phyloP scores from a whole-genome alignment of 2,888 invertebrate genomes.

The Sarcophaga caerulescens region DNA sequence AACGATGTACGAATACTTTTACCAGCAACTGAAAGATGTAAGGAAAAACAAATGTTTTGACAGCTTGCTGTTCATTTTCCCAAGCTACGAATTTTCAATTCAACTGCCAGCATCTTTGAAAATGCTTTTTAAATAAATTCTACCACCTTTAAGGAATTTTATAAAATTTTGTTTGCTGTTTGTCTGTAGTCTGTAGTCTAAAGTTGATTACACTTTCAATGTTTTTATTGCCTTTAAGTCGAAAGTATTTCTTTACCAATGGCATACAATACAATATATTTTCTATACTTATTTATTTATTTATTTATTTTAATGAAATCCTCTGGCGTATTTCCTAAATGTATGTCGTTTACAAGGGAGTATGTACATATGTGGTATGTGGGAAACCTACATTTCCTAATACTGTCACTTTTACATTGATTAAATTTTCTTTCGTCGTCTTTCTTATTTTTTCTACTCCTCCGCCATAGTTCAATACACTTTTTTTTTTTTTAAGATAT shows the following conservation, averaged over 20 bases:
- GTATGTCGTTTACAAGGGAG: neutral
- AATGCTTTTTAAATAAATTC: no score
- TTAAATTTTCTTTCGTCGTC: constrained; percentile 46
- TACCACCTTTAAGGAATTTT: no score
- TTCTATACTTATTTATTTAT: neutral
- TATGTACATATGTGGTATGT: neutral
- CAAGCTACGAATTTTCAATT: neutral
- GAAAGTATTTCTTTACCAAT: constrained; percentile 4
- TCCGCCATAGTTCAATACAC: constrained; percentile 39
- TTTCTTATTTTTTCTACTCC: neutral
- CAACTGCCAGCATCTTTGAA: neutral
- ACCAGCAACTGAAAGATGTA: constrained; percentile 16
- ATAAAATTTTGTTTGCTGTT: neutral
- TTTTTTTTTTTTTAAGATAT: constrained; percentile 34
- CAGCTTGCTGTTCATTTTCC: neutral
- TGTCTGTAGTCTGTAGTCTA: neutral
- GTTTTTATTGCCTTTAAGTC: constrained; percentile 32
- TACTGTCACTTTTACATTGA: constrained; percentile 56
- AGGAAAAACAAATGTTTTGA: constrained; percentile 1
- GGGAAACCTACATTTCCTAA: constrained; percentile 46
- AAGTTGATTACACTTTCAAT: constrained; percentile 6
- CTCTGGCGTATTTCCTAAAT: constrained; percentile 23
- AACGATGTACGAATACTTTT: neutral
- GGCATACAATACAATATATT: no score
- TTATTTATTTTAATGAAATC: constrained; percentile 28